Base-by-base conservation (phyloP, 2,888 invertebrate genomes). In the Synanthedon vespiformis region DNA sequence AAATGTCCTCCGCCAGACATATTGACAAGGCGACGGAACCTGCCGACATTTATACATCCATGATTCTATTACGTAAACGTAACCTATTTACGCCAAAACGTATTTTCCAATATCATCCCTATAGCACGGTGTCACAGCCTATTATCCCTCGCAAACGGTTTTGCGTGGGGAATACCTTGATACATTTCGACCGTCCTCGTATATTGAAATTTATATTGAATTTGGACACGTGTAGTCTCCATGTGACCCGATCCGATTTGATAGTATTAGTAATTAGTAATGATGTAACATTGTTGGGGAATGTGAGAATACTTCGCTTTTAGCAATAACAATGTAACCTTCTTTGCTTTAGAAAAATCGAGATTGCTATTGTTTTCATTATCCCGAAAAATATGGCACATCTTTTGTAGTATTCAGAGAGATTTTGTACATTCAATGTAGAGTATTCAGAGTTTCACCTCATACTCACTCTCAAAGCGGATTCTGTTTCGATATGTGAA, bases 1-100 rank as follows among this genome's bases (percentile, higher is more conserved):
- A 55, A 61, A 65, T 54, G 58, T 60, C 58, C 59, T 57, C 59
- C 51, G 40, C 49, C 52, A 66, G 61, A 58, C 59, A 56, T 66
- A 68, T 70, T 67, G 72, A 72, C 67, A 65, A 44, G 62, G 56
- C 62, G 48, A 51, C 51, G 14, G 34, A 10, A 34, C 34, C 10
- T 6, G 27, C 27, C 10, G 34, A 34, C 34, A 34, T 34, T 34
- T 34, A 34, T n/a, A 8, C 14, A 14, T 8, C 44, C 44, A 44
- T 13, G 44, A 6, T 44, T 44, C 44, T 44, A 44, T 44, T 13
- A 44, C 44, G 44, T 44, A 44, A 44, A 44, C 14, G 44, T 13
- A 44, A 44, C 44, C 44, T 44, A 44, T 44, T 44, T 44, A 44
- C 44, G 44, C 14, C 44, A 44, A 44, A 14, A n/a, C 44, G 13